phyloP scores from a whole-genome alignment of 2,113 vertebrate genomes.

The Heterotilapia buettikoferi region DNA sequence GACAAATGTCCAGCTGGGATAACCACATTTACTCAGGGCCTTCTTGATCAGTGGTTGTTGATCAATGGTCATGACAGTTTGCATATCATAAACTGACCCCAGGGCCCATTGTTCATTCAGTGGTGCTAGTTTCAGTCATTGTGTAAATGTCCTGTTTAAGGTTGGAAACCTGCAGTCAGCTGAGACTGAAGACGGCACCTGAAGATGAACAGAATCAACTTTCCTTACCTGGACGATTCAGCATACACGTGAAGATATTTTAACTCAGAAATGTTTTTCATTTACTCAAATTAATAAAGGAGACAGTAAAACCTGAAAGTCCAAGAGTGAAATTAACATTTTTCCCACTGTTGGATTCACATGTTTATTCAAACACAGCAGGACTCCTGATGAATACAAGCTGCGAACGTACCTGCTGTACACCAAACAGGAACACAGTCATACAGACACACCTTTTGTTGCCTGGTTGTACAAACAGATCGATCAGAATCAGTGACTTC shows the following conservation, averaged over 20 bases:
- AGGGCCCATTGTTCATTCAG: not conserved
- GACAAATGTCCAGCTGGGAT: too few species aligned
- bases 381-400: too few species aligned
- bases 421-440: too few species aligned
- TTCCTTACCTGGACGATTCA: not conserved
- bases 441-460: too few species aligned
- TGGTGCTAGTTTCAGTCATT: not conserved
- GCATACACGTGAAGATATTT: not conserved
- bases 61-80: not conserved
- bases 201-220: not conserved
- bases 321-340: not conserved
- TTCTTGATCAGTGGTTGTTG: not conserved
- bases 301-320: not conserved
- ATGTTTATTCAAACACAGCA: not conserved
- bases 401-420: too few species aligned
- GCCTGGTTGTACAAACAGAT: not conserved
- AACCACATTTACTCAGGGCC: not conserved
- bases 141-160: not conserved
- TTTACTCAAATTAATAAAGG: not conserved
- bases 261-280: not conserved
- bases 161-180: not conserved
- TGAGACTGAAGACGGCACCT: not conserved
- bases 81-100: not conserved
- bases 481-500: not conserved
- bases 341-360: not conserved